Evolutionary conservation across 2,797 vertebrate species (phyloP).

Genomic region (Brachyalestes nurse): DNA sequence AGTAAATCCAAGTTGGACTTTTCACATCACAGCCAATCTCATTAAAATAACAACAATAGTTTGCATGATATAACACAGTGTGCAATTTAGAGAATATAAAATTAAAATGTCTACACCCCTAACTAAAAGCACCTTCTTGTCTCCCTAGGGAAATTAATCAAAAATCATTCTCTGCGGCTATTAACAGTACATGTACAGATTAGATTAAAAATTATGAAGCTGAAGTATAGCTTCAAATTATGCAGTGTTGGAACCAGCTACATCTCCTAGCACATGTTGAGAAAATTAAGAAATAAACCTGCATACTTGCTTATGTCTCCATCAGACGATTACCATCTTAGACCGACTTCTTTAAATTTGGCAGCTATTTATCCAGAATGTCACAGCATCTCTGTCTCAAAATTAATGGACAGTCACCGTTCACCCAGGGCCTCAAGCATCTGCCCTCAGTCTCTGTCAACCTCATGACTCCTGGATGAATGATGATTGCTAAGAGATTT

Average conservation of each 20-base stretch:
- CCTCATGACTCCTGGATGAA: conserved; percentile 9
- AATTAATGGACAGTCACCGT: conserved; percentile 25
- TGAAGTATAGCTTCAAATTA: neutral
- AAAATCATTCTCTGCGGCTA: neutral
- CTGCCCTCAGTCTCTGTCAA: conserved; percentile 28
- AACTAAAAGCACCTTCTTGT: too few species aligned
- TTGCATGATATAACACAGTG: too few species aligned
- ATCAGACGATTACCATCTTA: neutral
- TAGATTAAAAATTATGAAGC: neutral
- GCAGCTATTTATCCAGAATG: neutral
- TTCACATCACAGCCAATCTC: too few species aligned
- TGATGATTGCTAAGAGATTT: conserved; percentile 30
- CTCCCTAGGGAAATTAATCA: too few species aligned
- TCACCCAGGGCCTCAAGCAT: conserved; percentile 27
- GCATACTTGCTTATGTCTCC: neutral
- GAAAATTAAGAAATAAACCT: neutral
- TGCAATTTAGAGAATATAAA: too few species aligned
- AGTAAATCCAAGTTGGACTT: too few species aligned
- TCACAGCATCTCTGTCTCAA: neutral
- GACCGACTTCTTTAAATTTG: neutral
- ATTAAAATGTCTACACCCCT: too few species aligned
- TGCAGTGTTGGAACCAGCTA: too few species aligned
- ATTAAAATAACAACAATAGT: too few species aligned
- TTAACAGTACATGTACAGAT: neutral
- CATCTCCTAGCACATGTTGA: too few species aligned